phyloP scores from a whole-genome alignment of 2,113 vertebrate species.

The Argyrosomus japonicus region DNA sequence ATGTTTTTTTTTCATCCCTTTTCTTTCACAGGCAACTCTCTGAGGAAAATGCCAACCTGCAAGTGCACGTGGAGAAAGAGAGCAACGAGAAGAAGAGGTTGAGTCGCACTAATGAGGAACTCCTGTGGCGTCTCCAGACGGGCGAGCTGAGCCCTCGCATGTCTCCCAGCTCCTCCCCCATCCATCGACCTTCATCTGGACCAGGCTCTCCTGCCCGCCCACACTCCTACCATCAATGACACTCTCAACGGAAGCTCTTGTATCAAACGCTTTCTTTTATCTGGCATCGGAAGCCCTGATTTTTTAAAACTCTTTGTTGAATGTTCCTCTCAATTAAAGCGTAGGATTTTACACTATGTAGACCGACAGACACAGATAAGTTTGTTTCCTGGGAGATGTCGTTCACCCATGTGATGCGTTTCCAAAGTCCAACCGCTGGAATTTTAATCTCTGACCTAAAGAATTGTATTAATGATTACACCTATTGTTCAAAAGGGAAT shows the following conservation, averaged over 20 bases:
- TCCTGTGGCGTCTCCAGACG: constrained; percentile 96
- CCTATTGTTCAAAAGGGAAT: constrained; percentile 29
- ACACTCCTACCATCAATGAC: constrained; percentile 89
- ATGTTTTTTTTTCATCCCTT: not conserved
- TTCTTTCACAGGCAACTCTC: constrained; percentile 90
- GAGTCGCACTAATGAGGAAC: constrained; percentile 95
- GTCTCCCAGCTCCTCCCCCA: constrained; percentile 86
- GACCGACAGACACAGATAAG: not conserved
- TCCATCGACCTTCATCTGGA: constrained; percentile 85
- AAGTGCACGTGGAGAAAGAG: constrained; percentile 94
- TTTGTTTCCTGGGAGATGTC: constrained; percentile 1
- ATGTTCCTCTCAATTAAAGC: constrained; percentile 29
- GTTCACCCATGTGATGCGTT: constrained; percentile 10
- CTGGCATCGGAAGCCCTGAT: constrained; percentile 5
- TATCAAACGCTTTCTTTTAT: constrained; percentile 39
- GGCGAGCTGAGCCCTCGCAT: constrained; percentile 93
- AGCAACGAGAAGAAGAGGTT: constrained; percentile 96
- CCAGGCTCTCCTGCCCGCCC: constrained; percentile 75
- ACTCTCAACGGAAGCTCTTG: constrained; percentile 10
- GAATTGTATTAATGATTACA: constrained; percentile 26
- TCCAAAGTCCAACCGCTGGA: constrained; percentile 25
- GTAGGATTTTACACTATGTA: constrained; percentile 16
- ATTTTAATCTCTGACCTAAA: constrained; percentile 44
- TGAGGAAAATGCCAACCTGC: constrained; percentile 94
- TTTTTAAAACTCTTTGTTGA: constrained; percentile 15